Conservation (phyloP, 2,797 vertebrate genomes). For the Kryptolebias ocellatus region DNA sequence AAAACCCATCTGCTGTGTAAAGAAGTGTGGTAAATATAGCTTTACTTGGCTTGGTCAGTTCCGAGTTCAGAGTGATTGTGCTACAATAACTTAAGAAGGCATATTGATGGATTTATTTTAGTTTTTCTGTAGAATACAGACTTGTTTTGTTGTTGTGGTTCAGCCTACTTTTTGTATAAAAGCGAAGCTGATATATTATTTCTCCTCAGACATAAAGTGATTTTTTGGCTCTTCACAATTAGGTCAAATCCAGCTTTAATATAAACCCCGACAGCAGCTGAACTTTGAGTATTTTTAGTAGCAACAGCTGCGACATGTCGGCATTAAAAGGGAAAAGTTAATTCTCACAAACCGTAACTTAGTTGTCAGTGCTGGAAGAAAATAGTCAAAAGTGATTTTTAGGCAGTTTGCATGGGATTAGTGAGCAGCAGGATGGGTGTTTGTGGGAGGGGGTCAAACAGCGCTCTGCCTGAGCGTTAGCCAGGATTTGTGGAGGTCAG, state of each 20-base stretch:
- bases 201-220: neutral
- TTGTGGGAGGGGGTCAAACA: constrained; percentile 41
- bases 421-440: constrained; percentile 29
- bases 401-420: constrained; percentile 28
- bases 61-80: neutral
- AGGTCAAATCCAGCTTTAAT: neutral
- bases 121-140: neutral
- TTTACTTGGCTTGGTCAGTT: constrained; percentile 21
- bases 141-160: too few species aligned
- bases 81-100: neutral
- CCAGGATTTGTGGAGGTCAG: constrained; percentile 80
- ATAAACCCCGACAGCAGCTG: too few species aligned
- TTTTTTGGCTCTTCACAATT: neutral
- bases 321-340: constrained; percentile 5
- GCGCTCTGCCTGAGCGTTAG: constrained; percentile 53
- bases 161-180: too few species aligned
- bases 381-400: constrained; percentile 21
- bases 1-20: constrained; percentile 69
- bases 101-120: neutral
- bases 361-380: constrained; percentile 17
- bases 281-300: too few species aligned
- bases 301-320: too few species aligned
- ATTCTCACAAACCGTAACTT: constrained; percentile 24
- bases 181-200: neutral
- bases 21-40: constrained; percentile 19